Evolutionary conservation across 2,888 invertebrate species (phyloP), one percentile per base, ranked within the genome.

Genomic region (Pimpla rufipes): DNA sequence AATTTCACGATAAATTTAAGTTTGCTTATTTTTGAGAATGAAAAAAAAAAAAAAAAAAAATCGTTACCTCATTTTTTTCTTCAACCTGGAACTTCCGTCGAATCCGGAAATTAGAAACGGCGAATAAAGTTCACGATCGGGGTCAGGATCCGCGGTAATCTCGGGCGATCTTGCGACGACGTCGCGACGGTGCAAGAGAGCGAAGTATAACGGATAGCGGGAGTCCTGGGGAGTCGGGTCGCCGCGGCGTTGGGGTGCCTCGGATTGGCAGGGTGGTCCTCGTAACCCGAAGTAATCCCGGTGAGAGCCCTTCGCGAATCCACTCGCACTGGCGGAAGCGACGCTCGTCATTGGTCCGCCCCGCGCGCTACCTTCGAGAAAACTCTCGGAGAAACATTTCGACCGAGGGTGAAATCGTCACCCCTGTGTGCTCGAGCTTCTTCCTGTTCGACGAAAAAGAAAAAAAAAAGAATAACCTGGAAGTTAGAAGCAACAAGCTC

Each of bases 221-320:
- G n/a, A 47, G 40, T 40, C 42, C 42, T 23, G 2, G 21, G 23
- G 42, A 29, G 29, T 29, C 29, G 29, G 29, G 29, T 29, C 29
- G 29, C 29, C 45, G 55, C 45, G 70, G 55, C 37, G 29, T 67
- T 21, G 70, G 37, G 47, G 35, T 76, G 23, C 18, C 40, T 66
- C 23, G n/a, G 13, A 23, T 16, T 23, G 18, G 18, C 52, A 50
- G 62, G 50, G 55, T 67, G 57, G 66, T 52, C 62, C 75, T 64
- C 70, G 57, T 76, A 81, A 81, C 64, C 45, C 57, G 37, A 71
- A 16, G 70, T 81, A 76, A 81, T 71, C 81, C 71, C 57, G n/a
- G 70, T 50, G 81, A 76, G 66, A 76, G 45, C n/a, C 73, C 59
- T 47, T 62, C 45, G 29, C 73, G 16, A 45, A 73, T 73, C 29